Conservation (phyloP, 1,140 invertebrate species). For the Chymomyza costata region DNA sequence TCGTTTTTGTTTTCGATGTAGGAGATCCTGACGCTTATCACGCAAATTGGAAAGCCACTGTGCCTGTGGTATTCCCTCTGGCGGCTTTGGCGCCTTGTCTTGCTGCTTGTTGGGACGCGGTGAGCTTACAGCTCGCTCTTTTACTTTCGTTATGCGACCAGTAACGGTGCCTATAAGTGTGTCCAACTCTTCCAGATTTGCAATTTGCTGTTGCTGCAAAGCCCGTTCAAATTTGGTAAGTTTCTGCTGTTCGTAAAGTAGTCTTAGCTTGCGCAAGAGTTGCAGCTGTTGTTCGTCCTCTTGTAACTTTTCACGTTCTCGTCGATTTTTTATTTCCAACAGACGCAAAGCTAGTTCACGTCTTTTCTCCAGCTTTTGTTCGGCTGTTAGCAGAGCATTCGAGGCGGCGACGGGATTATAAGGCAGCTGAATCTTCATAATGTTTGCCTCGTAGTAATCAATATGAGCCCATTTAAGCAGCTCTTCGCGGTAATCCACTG, state of each 20-base stretch:
- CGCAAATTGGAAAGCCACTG: conserved; percentile 83
- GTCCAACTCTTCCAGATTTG: conserved; percentile 77
- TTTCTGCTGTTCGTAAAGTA: conserved; percentile 56
- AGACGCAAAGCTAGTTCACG: conserved; percentile 87
- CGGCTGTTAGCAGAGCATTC: conserved; percentile 79
- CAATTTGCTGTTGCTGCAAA: conserved; percentile 79
- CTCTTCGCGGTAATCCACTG: conserved; percentile 87
- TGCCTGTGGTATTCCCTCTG: conserved; percentile 75
- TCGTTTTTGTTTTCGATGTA: conserved; percentile 82
- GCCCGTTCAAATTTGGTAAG: conserved; percentile 76
- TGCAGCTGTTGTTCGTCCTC: conserved; percentile 92
- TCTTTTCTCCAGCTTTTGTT: conserved; percentile 90
- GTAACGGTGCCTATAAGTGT: conserved; percentile 86
- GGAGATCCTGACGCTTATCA: conserved; percentile 80
- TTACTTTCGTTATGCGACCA: conserved; percentile 84
- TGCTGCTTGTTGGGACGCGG: conserved; percentile 49
- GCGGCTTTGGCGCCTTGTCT: conserved; percentile 74
- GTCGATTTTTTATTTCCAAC: conserved; percentile 89
- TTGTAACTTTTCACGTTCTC: conserved; percentile 86
- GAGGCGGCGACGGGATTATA: conserved; percentile 75
- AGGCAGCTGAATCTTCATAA: conserved; percentile 90
- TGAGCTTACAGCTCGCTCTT: conserved; percentile 29
- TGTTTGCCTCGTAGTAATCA: conserved; percentile 89
- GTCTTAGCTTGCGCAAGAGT: conserved; percentile 82
- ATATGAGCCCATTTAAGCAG: conserved; percentile 86